These are phyloP conservation scores for Aphis gossypii DNA, from an alignment of 1,140 invertebrate species.

Conservation along the genomic window DNA sequence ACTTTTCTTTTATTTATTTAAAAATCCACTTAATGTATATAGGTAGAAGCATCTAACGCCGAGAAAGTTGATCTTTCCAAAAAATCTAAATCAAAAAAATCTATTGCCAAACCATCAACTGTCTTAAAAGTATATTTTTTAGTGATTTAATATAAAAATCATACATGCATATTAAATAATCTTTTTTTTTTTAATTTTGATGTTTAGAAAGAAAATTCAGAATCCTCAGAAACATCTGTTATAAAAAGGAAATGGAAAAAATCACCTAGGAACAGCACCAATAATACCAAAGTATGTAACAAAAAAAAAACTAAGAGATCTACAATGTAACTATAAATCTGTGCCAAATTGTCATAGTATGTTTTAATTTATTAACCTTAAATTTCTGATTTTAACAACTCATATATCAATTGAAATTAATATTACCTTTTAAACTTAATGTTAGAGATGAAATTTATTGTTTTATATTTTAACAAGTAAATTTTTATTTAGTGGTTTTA, in stretches of 20 bases:
- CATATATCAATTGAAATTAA: background rate
- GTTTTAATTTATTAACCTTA: constrained; percentile 34
- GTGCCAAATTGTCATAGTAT: background rate
- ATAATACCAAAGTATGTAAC: constrained; percentile 54
- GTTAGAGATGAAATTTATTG: background rate
- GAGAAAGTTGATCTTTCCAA: background rate
- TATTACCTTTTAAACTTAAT: background rate
- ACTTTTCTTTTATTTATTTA: background rate
- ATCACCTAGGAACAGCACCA: background rate
- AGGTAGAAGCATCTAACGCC: background rate
- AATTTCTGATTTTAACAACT: background rate
- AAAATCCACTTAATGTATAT: background rate
- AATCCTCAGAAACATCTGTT: background rate
- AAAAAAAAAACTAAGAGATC: constrained; percentile 30
- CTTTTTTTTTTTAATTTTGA: background rate
- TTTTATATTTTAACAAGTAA: background rate
- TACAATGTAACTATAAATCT: constrained; percentile 10
- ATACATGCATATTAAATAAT: background rate
- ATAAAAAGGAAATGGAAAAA: constrained; percentile 4
- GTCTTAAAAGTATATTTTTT: constrained; percentile 25
- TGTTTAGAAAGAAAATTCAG: constrained; percentile 38
- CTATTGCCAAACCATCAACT: background rate
- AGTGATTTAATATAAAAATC: background rate
- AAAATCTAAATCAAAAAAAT: constrained; percentile 13
- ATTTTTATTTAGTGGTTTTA: background rate